Conservation (phyloP, 1,140 invertebrate species). For the Arctopsyche grandis region DNA sequence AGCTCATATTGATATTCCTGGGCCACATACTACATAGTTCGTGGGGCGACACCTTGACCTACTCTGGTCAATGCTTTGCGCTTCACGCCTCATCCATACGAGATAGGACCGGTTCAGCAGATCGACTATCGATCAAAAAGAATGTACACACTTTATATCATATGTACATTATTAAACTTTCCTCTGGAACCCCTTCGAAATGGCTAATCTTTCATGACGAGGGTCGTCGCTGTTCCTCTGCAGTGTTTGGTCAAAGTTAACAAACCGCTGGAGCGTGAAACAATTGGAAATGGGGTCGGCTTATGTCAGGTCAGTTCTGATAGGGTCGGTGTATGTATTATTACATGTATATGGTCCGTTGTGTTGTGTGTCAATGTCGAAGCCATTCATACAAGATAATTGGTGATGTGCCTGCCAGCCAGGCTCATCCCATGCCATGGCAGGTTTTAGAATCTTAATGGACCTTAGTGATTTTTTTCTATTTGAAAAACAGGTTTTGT, state of each 20-base stretch:
- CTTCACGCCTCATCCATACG: neutral
- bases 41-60: constrained; percentile 13
- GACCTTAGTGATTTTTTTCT: too few relatives aligned
- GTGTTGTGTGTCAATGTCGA: constrained; percentile 3
- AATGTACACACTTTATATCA: too few relatives aligned
- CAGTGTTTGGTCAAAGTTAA: neutral
- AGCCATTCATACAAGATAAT: neutral
- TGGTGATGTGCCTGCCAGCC: too few relatives aligned
- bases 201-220: neutral
- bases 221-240: neutral
- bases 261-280: neutral
- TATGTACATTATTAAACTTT: neutral
- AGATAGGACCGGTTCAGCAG: neutral
- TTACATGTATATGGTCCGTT: neutral
- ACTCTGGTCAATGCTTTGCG: constrained; percentile 7
- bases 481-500: too few relatives aligned
- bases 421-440: too few relatives aligned
- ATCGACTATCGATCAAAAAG: too few relatives aligned
- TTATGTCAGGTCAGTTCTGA: constrained; percentile 24
- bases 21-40: neutral
- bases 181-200: neutral
- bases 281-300: neutral
- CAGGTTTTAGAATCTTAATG: too few relatives aligned
- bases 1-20: neutral
- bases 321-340: neutral